Evolutionary conservation across 1,140 invertebrate genomes (phyloP).

Genomic region (Drosophila kohkoa): DNA sequence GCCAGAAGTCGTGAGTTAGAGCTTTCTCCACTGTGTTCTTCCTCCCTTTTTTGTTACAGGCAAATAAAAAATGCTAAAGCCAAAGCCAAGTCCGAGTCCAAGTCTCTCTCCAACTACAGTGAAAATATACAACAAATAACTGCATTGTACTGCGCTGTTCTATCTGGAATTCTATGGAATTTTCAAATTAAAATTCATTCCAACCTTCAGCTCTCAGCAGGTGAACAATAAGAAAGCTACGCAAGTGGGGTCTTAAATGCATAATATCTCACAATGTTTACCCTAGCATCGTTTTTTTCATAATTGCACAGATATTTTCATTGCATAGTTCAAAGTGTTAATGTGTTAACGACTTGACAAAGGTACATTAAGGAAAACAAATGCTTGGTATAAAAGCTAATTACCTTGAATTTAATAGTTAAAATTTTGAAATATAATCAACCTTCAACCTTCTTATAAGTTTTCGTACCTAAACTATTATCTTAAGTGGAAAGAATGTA

Average conservation of each 20-base stretch:
- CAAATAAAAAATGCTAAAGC: constrained; percentile 52
- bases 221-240: background rate
- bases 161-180: constrained; percentile 6
- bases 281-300: background rate
- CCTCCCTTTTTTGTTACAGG: constrained; percentile 7
- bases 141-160: background rate
- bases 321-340: background rate
- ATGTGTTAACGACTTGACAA: background rate
- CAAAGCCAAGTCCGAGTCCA: constrained; percentile 1
- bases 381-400: no score
- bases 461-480: no score
- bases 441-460: no score
- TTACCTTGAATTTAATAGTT: no score
- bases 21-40: constrained; percentile 2
- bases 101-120: constrained; percentile 23
- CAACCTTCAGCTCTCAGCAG: background rate
- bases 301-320: background rate
- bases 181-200: constrained; percentile 18
- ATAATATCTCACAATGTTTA: background rate
- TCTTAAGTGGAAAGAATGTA: no score
- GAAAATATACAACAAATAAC: constrained; percentile 7
- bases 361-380: background rate
- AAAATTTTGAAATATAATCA: no score
- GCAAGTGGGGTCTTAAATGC: background rate
- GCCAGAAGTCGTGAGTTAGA: constrained; percentile 37